These are phyloP conservation scores for Scolanthus callimorphus DNA, from an alignment of 92 coral and sea anemone genomes.

Conservation along the genomic window DNA sequence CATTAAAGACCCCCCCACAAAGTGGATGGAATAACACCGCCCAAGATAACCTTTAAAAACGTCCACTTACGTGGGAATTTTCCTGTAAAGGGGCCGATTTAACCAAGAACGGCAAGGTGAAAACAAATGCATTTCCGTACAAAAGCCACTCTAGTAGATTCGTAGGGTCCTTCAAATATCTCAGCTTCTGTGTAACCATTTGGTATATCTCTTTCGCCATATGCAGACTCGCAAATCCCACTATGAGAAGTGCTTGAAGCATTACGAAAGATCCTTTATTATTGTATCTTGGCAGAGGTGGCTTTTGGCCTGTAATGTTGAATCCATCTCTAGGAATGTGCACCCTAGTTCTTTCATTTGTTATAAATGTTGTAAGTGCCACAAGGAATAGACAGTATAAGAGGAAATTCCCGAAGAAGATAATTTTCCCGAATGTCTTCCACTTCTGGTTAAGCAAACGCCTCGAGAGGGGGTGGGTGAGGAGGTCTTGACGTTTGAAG, in stretches of 20 bases:
- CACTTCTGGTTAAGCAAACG: conserved; percentile 68
- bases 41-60: no score
- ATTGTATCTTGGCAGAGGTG: neutral
- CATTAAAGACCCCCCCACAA: no score
- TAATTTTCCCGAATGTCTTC: conserved; percentile 62
- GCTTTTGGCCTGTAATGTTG: neutral
- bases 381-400: conserved; percentile 51
- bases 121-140: conserved; percentile 52
- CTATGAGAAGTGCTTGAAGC: no score
- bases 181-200: conserved; percentile 27
- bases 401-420: conserved; percentile 55
- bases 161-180: conserved; percentile 49
- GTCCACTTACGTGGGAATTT: no score
- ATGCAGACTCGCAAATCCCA: conserved; percentile 35
- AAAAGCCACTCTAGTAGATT: conserved; percentile 85
- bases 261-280: neutral
- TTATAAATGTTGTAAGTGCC: conserved; percentile 37
- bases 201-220: conserved; percentile 68
- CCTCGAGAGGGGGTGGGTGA: conserved; percentile 75
- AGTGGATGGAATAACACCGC: no score
- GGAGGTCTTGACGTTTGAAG: conserved; percentile 57
- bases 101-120: conserved; percentile 67
- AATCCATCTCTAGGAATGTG: neutral
- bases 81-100: no score
- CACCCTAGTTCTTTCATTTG: conserved; percentile 28